Evolutionary conservation across 2,888 invertebrate species (phyloP), one percentile per base, ranked within the genome.

Genomic region (Carcina quercana): DNA sequence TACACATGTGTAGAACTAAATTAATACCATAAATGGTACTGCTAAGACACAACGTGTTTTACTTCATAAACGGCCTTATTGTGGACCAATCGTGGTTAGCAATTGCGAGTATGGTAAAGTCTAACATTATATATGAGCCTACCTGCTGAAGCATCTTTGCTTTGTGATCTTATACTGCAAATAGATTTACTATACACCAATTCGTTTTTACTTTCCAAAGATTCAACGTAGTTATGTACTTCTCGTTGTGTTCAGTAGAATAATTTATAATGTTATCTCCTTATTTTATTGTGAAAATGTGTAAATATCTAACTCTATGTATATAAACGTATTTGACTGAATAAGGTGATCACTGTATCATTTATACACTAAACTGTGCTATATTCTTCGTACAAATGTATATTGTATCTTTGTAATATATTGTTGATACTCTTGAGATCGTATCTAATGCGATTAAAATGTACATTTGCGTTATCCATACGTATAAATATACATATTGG

Each of bases 331-430:
- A 34, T 57, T 57, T 43, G 71, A 71, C 71, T 71, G 71, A 71
- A 62, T 62, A 59, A 64, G 53, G 34, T 61, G 59, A 53, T 52
- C 57, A 50, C 43, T 49, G 45, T 56, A 58, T 53, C 50, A 49
- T 50, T 47, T 52, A 51, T 53, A 55, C 43, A 48, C 46, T 55
- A 53, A 57, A 69, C 63, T 70, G 59, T 53, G 55, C 66, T 62
- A 64, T 69, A 67, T 67, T 68, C 70, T 72, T 69, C 72, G 74
- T 74, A 75, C 75, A 75, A 75, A 74, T 65, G 53, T 65, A 27
- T 48, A 20, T 56, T 59, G 54, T 64, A 60, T 63, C 55, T 68
- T 53, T 65, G 54, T 65, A 62, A 50, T 51, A 52, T 55, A 68
- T 63, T 67, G 64, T 69, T 67, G 57, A 60, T 55, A 56, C 53